Conservation (phyloP, 2,888 invertebrate genomes). For the Aethes cnicana region DNA sequence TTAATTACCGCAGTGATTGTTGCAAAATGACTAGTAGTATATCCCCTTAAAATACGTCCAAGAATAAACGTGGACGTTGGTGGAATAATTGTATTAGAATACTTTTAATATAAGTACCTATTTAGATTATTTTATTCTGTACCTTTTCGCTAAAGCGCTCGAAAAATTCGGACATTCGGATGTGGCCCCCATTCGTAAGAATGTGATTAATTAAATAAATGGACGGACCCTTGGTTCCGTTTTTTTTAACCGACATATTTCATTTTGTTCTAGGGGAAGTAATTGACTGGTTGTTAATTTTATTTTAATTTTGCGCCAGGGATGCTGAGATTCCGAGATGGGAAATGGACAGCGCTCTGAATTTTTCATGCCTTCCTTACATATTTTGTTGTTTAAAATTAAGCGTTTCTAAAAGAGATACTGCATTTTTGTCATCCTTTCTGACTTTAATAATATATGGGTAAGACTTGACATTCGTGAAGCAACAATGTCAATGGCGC, state of each 20-base stretch:
- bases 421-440: too few relatives aligned
- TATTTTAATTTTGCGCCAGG: slow-evolving; percentile 50
- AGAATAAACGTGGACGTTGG: too few relatives aligned
- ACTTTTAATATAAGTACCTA: slow-evolving; percentile 36
- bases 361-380: background rate
- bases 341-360: too few relatives aligned
- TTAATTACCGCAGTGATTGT: slow-evolving; percentile 76
- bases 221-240: slow-evolving; percentile 69
- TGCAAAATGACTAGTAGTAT: slow-evolving; percentile 74
- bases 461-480: too few relatives aligned
- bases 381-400: background rate
- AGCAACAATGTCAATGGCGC: too few relatives aligned
- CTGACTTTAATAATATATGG: too few relatives aligned
- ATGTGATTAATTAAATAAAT: slow-evolving; percentile 81
- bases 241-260: slow-evolving; percentile 73
- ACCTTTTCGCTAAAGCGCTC: slow-evolving; percentile 49
- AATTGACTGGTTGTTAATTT: slow-evolving; percentile 75
- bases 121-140: background rate
- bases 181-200: slow-evolving; percentile 72
- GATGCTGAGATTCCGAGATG: slow-evolving; percentile 33
- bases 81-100: too few relatives aligned
- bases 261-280: slow-evolving; percentile 65
- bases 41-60: slow-evolving; percentile 63
- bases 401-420: background rate
- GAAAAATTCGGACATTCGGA: slow-evolving; percentile 73